Conservation (phyloP, 2,888 invertebrate genomes). For the Myopa testacea region DNA sequence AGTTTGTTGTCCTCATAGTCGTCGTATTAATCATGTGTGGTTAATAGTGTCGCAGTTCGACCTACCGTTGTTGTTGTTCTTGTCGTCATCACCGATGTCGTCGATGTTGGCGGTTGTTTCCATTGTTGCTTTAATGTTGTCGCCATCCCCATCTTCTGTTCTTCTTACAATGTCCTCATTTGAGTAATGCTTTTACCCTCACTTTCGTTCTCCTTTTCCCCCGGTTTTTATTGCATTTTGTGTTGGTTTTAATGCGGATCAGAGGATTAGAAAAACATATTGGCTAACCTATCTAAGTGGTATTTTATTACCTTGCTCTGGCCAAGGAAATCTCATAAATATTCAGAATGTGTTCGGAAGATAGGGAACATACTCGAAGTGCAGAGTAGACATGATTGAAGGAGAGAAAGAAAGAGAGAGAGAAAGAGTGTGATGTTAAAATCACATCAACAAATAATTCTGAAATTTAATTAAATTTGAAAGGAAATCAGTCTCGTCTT, state of each 20-base stretch:
- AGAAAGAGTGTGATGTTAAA: too few relatives aligned
- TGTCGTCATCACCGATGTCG: background rate
- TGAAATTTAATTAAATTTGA: too few relatives aligned
- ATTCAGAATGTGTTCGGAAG: slow-evolving; percentile 12
- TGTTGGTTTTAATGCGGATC: slow-evolving; percentile 40
- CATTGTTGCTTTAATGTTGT: background rate
- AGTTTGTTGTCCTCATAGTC: slow-evolving; percentile 7
- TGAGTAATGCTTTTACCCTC: background rate
- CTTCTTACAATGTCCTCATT: background rate
- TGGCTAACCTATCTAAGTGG: slow-evolving; percentile 45
- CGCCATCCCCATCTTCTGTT: background rate
- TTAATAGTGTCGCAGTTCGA: slow-evolving; percentile 37
- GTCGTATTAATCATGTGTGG: slow-evolving; percentile 44
- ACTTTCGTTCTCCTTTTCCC: background rate
- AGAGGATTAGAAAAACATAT: slow-evolving; percentile 45
- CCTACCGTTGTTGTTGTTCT: slow-evolving; percentile 8
- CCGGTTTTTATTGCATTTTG: slow-evolving; percentile 9
- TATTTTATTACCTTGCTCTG: slow-evolving; percentile 47
- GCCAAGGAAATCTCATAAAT: slow-evolving; percentile 41
- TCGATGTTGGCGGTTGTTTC: background rate
- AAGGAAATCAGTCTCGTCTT: too few relatives aligned
- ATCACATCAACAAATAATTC: too few relatives aligned
- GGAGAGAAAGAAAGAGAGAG: background rate
- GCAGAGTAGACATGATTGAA: too few relatives aligned
- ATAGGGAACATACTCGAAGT: background rate